These are phyloP conservation scores for Bufo gargarizans DNA, from an alignment of 2,113 vertebrate species.

Conservation along the genomic window DNA sequence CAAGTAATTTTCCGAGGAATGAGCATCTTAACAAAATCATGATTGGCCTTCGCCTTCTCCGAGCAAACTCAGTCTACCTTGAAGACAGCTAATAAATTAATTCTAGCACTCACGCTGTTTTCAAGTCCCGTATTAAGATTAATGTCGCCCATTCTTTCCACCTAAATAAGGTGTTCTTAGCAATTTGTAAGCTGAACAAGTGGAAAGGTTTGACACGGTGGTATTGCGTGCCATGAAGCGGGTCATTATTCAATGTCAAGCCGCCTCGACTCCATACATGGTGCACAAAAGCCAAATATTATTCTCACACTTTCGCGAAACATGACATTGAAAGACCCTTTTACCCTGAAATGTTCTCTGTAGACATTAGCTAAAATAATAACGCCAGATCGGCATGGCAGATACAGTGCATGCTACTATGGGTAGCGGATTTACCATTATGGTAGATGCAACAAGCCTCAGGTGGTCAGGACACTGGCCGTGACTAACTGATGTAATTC, in stretches of 20 bases:
- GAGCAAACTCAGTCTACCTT: conserved; percentile 47
- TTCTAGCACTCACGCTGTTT: not conserved
- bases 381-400: too few relatives aligned
- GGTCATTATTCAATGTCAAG: conserved; percentile 48
- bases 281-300: conserved; percentile 44
- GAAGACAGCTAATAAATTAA: not conserved
- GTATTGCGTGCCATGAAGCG: conserved; percentile 19
- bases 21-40: conserved; percentile 52
- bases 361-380: not conserved
- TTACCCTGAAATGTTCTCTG: not conserved
- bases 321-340: conserved; percentile 38
- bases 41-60: conserved; percentile 42
- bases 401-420: not conserved
- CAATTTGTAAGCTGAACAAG: conserved; percentile 39
- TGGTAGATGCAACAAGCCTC: not conserved
- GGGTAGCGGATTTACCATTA: not conserved
- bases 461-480: not conserved
- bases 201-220: conserved; percentile 24
- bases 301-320: conserved; percentile 11
- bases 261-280: not conserved
- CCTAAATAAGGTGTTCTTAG: conserved; percentile 51
- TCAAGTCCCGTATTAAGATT: not conserved
- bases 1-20: conserved; percentile 36
- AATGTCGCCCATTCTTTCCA: conserved; percentile 41
- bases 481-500: not conserved